Base-by-base conservation (phyloP, 2,797 vertebrate species). In the Leptatherina wallacei region DNA sequence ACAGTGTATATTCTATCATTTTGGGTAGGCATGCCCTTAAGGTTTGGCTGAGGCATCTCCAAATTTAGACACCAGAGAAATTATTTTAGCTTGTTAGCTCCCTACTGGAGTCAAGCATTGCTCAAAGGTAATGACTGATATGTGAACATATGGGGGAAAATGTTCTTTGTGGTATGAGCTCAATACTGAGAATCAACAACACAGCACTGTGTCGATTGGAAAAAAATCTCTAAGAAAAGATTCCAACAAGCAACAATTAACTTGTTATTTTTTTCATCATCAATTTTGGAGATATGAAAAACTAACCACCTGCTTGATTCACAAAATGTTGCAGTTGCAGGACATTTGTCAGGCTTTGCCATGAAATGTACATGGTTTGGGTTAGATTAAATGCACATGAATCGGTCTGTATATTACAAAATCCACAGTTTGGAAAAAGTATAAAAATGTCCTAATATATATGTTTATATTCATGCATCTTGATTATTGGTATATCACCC, bases 51-150 rank as follows among this genome's bases (percentile, higher is more conserved):
- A 71, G 66, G 61, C 74, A 60, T 76, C 71, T 65, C 69, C 61
- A 71, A 57, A 84, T 63, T 80, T 78, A 84, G 67, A 77, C 65
- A 33, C 51, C 32, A 32, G 54, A 75, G 42, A 75, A 77, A 78
- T 70, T 60, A 63, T 64, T 66, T 24, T 38, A 22, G 61, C 67
- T 75, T 77, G 58, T 83, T 78, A 55, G 36, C 22, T 59, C 40
- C n/a, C 61, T 36, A 14, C 65, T 75, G 40, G 70, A 78, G 62
- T 36, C 51, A 29, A 54, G 16, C 5, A 20, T 10, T 32, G 40
- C 42, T 79, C 1, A 36, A 55, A 78, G 35, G 42, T 64, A 58
- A 61, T 18, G 2, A 11, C 24, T 67, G 24, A 78, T 67, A 24
- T 27, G 51, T 54, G 55, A 75, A 24, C 57, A 68, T 29, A 77